Percentiles rank a stretch among this genome's conserved stretches.
These are phyloP conservation scores for Hypomesus transpacificus DNA, from an alignment of 2,113 vertebrate species.

Conservation along the genomic window DNA sequence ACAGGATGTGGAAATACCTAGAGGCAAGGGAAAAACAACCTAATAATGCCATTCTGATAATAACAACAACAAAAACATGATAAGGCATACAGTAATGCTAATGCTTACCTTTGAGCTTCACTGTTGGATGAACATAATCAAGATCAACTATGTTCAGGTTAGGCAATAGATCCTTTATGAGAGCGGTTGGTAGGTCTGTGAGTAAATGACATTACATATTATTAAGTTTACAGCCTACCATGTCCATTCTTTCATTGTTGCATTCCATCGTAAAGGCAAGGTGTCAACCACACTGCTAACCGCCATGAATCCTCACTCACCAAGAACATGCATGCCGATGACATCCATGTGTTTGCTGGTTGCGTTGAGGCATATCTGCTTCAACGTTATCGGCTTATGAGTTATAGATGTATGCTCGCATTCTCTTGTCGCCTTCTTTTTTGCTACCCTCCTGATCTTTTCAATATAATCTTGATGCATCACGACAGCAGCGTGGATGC, in stretches of 20 bases:
- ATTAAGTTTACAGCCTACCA: not conserved
- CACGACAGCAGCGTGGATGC: not conserved
- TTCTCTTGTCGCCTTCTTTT: not conserved
- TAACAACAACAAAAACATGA: not conserved
- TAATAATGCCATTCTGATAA: not conserved
- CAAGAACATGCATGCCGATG: conserved; percentile 11
- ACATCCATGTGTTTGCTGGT: conserved; percentile 28
- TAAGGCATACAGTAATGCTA: not conserved
- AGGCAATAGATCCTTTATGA: conserved; percentile 80
- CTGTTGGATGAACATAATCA: conserved; percentile 76
- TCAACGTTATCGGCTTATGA: conserved; percentile 20
- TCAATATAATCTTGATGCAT: not conserved
- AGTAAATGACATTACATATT: not conserved
- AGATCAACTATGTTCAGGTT: conserved; percentile 80
- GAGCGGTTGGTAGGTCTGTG: conserved; percentile 76
- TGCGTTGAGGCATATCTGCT: conserved; percentile 28
- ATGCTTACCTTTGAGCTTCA: conserved; percentile 78
- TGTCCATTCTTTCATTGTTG: not conserved
- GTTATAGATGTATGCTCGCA: not conserved
- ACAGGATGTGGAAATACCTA: conserved; percentile 81
- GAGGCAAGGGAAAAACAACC: conserved; percentile 10
- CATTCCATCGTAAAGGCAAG: not conserved
- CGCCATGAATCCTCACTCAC: not conserved
- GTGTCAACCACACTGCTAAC: not conserved
- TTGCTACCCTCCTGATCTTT: not conserved